Conservation (phyloP, 2,113 vertebrate species). For the Tragelaphus buxtoni region DNA sequence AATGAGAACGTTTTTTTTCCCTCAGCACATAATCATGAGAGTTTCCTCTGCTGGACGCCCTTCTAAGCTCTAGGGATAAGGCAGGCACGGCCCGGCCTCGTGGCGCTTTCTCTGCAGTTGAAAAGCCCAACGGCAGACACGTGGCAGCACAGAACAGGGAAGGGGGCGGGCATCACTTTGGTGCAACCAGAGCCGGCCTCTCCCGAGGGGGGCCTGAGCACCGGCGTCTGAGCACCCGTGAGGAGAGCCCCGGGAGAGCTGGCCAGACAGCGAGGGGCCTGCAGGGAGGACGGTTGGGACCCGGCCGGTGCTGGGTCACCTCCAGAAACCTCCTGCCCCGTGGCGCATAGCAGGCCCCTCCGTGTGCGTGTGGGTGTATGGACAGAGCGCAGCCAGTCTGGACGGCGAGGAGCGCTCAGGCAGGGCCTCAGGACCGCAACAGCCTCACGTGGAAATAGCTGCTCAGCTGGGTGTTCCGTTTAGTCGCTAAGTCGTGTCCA, state of each 20-base stretch:
- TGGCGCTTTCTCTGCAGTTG: not conserved
- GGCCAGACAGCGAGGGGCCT: not conserved
- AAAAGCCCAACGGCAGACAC: not conserved
- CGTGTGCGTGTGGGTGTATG: not conserved
- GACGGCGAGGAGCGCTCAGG: not conserved
- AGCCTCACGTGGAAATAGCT: not conserved
- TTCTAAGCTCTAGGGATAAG: not conserved
- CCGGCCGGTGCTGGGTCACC: rapidly evolving
- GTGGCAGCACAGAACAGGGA: not conserved
- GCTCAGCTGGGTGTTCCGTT: not conserved
- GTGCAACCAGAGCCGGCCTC: not conserved
- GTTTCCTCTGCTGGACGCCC: not conserved
- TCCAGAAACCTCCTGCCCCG: not conserved
- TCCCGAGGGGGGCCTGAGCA: not conserved
- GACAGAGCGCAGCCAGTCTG: not conserved
- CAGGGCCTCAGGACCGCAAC: not conserved
- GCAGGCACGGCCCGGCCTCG: rapidly evolving
- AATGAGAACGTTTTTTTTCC: not conserved
- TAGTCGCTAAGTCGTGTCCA: not conserved
- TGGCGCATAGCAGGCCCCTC: not conserved
- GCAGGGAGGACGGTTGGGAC: not conserved
- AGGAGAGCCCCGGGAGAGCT: not conserved
- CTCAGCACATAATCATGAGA: not conserved
- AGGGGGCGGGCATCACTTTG: not conserved
- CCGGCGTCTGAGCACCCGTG: not conserved